Evolutionary conservation across 2,888 invertebrate genomes (phyloP), one percentile per base, ranked within the genome.

Genomic region (Trachelus stipa): DNA sequence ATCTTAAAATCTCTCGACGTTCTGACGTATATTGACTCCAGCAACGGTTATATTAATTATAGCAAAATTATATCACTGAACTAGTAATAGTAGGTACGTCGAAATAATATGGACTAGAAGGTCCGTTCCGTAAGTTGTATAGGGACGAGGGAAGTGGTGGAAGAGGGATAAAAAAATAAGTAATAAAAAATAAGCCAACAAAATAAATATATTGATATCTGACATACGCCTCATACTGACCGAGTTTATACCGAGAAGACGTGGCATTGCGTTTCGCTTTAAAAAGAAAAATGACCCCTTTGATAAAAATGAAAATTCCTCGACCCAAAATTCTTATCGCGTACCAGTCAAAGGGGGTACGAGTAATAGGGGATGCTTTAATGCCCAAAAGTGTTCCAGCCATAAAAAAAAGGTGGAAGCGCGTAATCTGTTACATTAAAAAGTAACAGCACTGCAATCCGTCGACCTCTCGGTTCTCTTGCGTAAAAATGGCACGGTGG

Each of bases 101-200:
- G 56, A 56, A 56, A 23, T 56, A 23, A 56, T 15, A 23, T 56
- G 23, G 23, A 56, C 23, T 56, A 56, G 23, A 56, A 23, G 23
- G 9, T 56, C 9, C 56, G 23, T 56, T 56, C 56, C 15, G 23
- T 56, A 23, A 23, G 9, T 23, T 56, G 23, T 23, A 56, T 23
- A 35, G 31, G 73, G 68, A 79, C 11, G 30, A 75, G 34, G 68
- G 34, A 75, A 31, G 40, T 30, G 40, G 73, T 40, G 75, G 76
- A 76, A 73, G 76, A 78, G 34, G 80, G 83, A 74, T 81, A 73
- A 71, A 77, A 71, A 77, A 79, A 83, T 81, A 84, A 85, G 82
- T 79, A 85, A 86, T 79, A 83, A 82, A 84, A 87, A 86, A 87
- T 85, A 86, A 88, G 86, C 85, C 86, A 88, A 88, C 86, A 86